Base-by-base conservation (phyloP, 2,797 vertebrate genomes). In the Aselliscus stoliczkanus region DNA sequence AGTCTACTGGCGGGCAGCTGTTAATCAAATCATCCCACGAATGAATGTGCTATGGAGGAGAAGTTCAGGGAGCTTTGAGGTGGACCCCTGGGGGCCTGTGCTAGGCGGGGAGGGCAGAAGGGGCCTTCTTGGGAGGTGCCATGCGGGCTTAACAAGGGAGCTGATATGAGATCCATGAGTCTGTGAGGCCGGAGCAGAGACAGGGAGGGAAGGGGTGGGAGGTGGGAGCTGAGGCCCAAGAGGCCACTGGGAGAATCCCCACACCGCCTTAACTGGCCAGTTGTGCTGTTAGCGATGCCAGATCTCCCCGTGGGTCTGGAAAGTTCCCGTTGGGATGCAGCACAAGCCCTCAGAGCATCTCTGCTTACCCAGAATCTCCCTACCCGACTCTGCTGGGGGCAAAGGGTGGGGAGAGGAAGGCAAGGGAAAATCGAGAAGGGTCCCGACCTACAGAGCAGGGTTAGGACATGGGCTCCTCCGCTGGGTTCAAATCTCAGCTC, bases 261-360 rank as follows among this genome's bases (percentile, higher is more conserved):
- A 9, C 0, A 0, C 1, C 11, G 5, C 17, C 21, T 31, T 10
- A 11, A 0, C n/a, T 17, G 31, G 64, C 67, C n/a, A 7, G 39
- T 34, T 50, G 50, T 47, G 8, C 56, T 75, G 8, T 42, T 42
- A 25, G 73, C 67, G 75, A 54, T 4, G n/a, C 56, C 64, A 21
- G 37, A 54, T 31, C 81, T 56, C 37, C 8, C 0, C 34, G 44
- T 8, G 50, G 42, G 21, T 56, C n/a, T 90, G 77, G 31, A 76
- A 70, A 72, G 31, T 50, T 52, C 42, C 52, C 52, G 1, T 0
- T 47, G 42, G 47, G 58, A 47, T 73, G 79, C 52, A 42, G 47
- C 31, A 13, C 5, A 14, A 34, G 25, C 11, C 44, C n/a, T 17
- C 67, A 39, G 31, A 52, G 15, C 12, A 21, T 11, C 25, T 44